Conservation (phyloP, 2,113 vertebrate species). For the Theristicus caerulescens region DNA sequence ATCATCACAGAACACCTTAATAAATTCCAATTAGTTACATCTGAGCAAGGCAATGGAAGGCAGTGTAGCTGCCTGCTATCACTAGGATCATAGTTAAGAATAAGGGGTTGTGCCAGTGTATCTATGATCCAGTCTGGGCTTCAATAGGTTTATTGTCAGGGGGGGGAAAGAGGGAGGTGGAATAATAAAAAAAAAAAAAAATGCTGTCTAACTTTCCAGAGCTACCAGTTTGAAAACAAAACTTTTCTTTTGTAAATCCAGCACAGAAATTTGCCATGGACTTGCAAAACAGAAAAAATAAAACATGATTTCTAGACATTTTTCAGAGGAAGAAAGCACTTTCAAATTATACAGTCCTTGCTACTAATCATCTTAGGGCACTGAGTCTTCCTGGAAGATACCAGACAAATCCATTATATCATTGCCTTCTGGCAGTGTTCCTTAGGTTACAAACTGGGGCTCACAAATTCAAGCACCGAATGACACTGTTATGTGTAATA, state of each 20-base stretch:
- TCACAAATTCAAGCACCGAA: neutral
- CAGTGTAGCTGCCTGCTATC: neutral
- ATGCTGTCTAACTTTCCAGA: neutral
- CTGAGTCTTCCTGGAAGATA: neutral
- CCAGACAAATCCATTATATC: neutral
- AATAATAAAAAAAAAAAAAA: neutral
- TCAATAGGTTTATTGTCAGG: neutral
- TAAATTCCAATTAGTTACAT: neutral
- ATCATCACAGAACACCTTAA: neutral
- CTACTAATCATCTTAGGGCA: neutral
- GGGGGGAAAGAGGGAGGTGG: fast-evolving
- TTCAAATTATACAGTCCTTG: neutral
- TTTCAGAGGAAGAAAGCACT: neutral
- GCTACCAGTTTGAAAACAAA: neutral
- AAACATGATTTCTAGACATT: neutral
- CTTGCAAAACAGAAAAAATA: neutral
- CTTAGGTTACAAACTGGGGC: neutral
- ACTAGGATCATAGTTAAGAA: neutral
- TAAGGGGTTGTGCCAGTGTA: neutral
- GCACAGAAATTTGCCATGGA: neutral
- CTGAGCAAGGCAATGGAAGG: neutral
- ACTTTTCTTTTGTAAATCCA: neutral
- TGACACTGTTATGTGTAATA: neutral
- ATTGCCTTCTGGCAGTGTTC: neutral
- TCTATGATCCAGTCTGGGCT: neutral